Percentiles rank a stretch among this genome's conserved stretches.
phyloP scores from a whole-genome alignment of 2,113 vertebrate genomes.

The Casuarius casuarius region DNA sequence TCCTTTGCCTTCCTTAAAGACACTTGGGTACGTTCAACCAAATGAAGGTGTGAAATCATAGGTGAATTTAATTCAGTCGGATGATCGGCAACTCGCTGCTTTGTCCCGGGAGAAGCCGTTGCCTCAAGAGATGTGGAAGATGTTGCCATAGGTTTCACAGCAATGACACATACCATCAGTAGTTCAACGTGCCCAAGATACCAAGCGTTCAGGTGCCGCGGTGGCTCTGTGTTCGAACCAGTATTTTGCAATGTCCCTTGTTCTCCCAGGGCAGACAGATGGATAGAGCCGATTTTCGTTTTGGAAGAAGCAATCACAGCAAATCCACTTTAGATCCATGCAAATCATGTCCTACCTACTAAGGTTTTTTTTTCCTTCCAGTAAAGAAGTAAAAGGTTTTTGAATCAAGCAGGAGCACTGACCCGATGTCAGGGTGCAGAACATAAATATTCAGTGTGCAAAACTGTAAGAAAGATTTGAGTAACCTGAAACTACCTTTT shows the following conservation, averaged over 20 bases:
- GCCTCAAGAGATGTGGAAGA: neutral
- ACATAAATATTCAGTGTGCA: neutral
- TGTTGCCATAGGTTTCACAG: no score
- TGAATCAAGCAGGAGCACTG: neutral
- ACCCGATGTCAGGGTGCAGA: neutral
- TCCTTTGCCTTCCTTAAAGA: neutral
- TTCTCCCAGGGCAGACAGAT: neutral
- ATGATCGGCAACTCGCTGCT: no score
- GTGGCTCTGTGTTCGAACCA: neutral
- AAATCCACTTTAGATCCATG: neutral
- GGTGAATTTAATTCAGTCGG: no score
- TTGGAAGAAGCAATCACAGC: neutral
- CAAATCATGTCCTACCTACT: neutral
- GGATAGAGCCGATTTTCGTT: neutral
- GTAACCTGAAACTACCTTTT: neutral
- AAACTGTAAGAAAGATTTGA: neutral
- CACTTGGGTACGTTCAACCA: fast-evolving
- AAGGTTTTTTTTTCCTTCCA: neutral
- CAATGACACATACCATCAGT: neutral
- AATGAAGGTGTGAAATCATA: neutral
- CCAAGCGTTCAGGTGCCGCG: neutral
- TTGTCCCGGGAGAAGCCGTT: no score
- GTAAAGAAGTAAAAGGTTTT: neutral
- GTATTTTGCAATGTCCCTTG: neutral
- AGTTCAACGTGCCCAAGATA: neutral